Evolutionary conservation across 2,888 invertebrate species (phyloP).

Genomic region (Argyra leucocephala): DNA sequence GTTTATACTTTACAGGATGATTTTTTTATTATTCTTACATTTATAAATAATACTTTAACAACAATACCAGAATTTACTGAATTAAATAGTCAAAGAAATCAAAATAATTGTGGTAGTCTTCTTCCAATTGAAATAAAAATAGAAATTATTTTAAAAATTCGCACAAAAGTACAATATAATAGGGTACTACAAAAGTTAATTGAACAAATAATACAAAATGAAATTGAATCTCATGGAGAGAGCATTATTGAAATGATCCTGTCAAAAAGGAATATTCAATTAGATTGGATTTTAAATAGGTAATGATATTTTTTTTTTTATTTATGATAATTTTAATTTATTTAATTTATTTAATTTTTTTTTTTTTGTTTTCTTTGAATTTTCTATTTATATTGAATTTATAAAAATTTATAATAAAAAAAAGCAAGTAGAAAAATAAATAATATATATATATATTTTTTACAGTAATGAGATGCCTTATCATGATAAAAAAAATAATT

Average conservation of each 20-base stretch:
- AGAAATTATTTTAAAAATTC: constrained; percentile 8
- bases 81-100: background rate
- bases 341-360: background rate
- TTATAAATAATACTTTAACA: background rate
- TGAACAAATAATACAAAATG: constrained; percentile 12
- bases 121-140: constrained; percentile 11
- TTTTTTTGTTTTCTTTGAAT: background rate
- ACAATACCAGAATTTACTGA: background rate
- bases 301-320: background rate
- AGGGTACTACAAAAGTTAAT: constrained; percentile 10
- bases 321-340: background rate
- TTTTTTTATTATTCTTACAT: background rate
- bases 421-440: no score
- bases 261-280: background rate
- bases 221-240: constrained; percentile 7
- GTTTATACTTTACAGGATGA: background rate
- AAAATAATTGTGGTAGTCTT: background rate
- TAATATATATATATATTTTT: background rate
- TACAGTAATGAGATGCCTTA: background rate
- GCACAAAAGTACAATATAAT: constrained; percentile 10
- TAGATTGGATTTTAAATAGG: background rate
- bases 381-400: no score
- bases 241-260: background rate
- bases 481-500: background rate
- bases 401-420: no score